Evolutionary conservation across 2,888 invertebrate species (phyloP).

Genomic region (Cristatella mucedo): DNA sequence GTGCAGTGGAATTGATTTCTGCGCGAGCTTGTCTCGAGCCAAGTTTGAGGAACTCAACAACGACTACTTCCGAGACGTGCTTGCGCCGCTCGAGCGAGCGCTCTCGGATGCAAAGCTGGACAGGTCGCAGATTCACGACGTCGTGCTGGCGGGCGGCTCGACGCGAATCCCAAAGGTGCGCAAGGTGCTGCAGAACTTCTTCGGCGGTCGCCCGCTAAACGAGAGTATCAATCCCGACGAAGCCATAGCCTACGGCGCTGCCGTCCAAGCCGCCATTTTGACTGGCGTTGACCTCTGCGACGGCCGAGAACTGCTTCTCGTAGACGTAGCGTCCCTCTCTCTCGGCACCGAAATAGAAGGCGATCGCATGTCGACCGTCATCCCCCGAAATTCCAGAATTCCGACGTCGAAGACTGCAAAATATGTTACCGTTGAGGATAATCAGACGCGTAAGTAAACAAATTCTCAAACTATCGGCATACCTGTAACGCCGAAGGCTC

Average conservation of each 20-base stretch:
- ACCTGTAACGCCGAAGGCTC: no score
- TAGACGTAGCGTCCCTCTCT: no score
- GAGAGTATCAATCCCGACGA: slow-evolving; percentile 17
- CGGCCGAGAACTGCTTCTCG: no score
- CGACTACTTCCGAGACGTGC: slow-evolving; percentile 12
- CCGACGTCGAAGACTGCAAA: no score
- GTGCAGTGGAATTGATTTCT: background rate
- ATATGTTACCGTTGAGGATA: no score
- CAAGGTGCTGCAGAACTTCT: slow-evolving; percentile 15
- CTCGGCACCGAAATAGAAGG: no score
- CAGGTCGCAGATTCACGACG: slow-evolving; percentile 16
- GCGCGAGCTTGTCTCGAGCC: slow-evolving; percentile 7
- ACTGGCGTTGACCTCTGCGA: no score
- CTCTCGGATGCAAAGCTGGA: slow-evolving; percentile 16
- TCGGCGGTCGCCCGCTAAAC: slow-evolving; percentile 16
- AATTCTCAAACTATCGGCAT: no score
- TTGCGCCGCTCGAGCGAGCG: no score
- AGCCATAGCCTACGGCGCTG: slow-evolving; percentile 17
- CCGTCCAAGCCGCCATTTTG: slow-evolving; percentile 11
- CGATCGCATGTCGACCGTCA: no score
- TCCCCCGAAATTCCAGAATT: no score
- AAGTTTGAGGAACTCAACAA: slow-evolving; percentile 10
- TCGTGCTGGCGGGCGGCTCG: slow-evolving; percentile 19
- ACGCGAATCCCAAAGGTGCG: slow-evolving; percentile 18
- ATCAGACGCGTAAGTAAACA: no score